These are phyloP conservation scores for Rhabdophis nuchalis DNA, from an alignment of 2,797 vertebrate species.

Conservation along the genomic window DNA sequence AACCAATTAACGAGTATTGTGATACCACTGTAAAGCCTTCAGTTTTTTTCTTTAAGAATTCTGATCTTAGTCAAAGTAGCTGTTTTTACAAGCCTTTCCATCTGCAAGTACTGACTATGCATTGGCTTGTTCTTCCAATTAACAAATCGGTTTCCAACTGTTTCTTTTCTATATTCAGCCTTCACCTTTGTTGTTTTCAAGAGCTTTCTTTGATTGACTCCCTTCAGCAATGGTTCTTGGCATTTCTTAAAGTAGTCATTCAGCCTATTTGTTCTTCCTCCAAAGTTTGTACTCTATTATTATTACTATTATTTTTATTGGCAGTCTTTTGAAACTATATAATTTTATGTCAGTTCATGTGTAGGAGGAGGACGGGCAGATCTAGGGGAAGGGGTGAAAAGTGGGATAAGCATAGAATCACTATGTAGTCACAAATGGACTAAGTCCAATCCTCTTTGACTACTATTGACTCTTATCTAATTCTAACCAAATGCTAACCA, in stretches of 20 bases:
- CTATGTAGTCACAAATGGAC: background rate
- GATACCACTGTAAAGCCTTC: background rate
- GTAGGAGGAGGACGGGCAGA: background rate
- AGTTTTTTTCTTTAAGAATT: background rate
- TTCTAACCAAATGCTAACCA: background rate
- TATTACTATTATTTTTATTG: background rate
- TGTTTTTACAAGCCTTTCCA: background rate
- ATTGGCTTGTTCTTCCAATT: background rate
- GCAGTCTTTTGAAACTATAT: background rate
- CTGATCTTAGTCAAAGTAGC: background rate
- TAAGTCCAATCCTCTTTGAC: background rate
- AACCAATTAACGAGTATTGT: background rate
- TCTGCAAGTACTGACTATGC: background rate
- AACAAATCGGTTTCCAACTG: background rate
- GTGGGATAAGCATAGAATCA: background rate
- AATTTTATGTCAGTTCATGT: background rate
- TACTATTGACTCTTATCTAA: background rate
- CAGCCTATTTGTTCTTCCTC: background rate
- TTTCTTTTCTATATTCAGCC: background rate
- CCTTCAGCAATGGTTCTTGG: background rate
- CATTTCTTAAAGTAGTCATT: background rate
- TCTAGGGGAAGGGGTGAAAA: background rate
- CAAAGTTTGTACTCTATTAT: background rate
- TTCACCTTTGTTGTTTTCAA: background rate
- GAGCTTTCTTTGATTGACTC: background rate